Percentiles rank a stretch among this genome's conserved stretches.
These are phyloP conservation scores for Trigoniulus corallinus DNA, from an alignment of 1,140 invertebrate species.

Conservation along the genomic window DNA sequence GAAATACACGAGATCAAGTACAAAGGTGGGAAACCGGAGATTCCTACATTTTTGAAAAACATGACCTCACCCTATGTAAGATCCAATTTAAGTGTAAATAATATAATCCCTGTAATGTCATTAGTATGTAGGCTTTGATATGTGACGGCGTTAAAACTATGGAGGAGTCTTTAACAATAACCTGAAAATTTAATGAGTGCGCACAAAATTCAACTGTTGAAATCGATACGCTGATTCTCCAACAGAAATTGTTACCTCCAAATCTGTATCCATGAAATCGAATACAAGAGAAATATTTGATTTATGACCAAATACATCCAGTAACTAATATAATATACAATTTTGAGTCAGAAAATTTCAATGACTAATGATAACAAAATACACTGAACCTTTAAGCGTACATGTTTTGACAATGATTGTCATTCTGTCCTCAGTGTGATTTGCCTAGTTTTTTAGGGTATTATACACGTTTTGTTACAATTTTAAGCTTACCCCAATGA, in stretches of 20 bases:
- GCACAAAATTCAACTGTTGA: neutral
- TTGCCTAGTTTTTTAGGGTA: constrained; percentile 31
- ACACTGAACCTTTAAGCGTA: no score
- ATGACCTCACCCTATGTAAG: constrained; percentile 54
- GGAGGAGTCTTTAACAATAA: constrained; percentile 39
- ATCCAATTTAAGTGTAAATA: constrained; percentile 96
- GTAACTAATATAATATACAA: constrained; percentile 26
- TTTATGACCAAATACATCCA: constrained; percentile 93
- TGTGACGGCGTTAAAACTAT: constrained; percentile 82
- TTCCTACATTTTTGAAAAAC: neutral
- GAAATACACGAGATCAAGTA: constrained; percentile 11
- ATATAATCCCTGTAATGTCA: constrained; percentile 87
- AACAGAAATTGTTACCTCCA: constrained; percentile 49
- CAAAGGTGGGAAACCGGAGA: no score
- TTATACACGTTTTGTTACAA: neutral
- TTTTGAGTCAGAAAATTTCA: neutral
- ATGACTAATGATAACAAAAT: neutral
- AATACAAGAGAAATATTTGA: constrained; percentile 98
- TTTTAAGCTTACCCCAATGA: constrained; percentile 52
- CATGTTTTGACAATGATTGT: no score
- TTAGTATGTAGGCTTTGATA: constrained; percentile 90
- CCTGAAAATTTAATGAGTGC: constrained; percentile 18
- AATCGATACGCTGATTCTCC: neutral
- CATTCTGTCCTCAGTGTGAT: neutral
- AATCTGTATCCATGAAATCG: constrained; percentile 99